Base-by-base conservation (phyloP, 1,140 invertebrate genomes). In the Lucilia cuprina region DNA sequence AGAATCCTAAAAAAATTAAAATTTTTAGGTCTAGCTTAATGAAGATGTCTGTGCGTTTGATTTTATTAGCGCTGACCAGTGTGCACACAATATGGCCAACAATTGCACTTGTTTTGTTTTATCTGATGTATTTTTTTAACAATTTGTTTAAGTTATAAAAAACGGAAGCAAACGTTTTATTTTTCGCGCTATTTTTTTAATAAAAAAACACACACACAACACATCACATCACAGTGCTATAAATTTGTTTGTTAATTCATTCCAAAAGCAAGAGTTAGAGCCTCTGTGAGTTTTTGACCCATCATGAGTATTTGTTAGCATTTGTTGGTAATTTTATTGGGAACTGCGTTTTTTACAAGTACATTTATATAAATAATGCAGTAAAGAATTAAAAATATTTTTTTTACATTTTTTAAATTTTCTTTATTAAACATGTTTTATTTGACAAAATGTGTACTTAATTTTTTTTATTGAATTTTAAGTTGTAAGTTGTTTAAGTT, bases 61-160 rank as follows among this genome's bases (percentile, higher is more conserved):
- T 14, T 14, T 83, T 80, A 21, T 83, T 74, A 25, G 19, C 50
- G 83, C 13, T 84, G 41, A 75, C 70, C 84, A 74, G 25, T 30
- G 41, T 55, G 17, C 83, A 85, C 85, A 84, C 85, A 85, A 82
- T 85, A 85, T 85, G 84, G 83, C 83, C 84, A 85, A 84, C 84
- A 85, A 84, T 82, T 84, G 55, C 77, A 60, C 41, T 60, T 83
- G 35, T 74, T 83, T 74, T 74, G 8, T 35, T 41, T 78, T 49
- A 49, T 49, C 41, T 49, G 41, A 65, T 70, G 17, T 47, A 30
- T 30, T 30, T 30, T 82, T 84, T 82, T n/a, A n/a, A n/a, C n/a
- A n/a, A n/a, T n/a, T n/a, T n/a, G n/a, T n/a, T n/a, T n/a, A n/a
- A n/a, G n/a, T n/a, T n/a, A n/a, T n/a, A n/a, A n/a, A 25, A 41